These are phyloP conservation scores for Trachurus trachurus DNA, from an alignment of 2,797 vertebrate genomes.

Conservation along the genomic window DNA sequence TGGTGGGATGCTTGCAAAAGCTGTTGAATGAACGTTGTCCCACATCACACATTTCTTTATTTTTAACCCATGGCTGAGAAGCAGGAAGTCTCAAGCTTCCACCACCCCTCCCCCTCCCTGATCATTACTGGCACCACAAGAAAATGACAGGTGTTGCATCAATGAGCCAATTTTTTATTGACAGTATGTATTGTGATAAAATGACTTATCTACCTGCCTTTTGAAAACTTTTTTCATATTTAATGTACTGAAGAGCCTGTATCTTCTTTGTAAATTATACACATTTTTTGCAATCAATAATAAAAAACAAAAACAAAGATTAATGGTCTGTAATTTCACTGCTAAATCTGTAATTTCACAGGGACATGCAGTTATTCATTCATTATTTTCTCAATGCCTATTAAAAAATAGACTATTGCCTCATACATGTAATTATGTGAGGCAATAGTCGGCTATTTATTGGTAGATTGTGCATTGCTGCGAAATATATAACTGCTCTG, in stretches of 20 bases:
- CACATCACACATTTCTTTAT: constrained; percentile 31
- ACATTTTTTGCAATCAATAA: constrained; percentile 83
- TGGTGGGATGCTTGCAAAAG: constrained; percentile 24
- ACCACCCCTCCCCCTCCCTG: constrained; percentile 8
- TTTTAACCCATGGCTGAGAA: constrained; percentile 51
- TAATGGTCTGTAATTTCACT: not conserved
- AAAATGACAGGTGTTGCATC: constrained; percentile 76
- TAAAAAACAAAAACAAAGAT: constrained; percentile 55
- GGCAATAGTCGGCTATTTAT: too few species aligned
- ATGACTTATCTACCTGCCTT: constrained; percentile 73
- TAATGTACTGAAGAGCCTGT: constrained; percentile 78
- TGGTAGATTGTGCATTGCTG: too few species aligned
- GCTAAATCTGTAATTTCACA: not conserved
- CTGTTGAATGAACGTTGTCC: constrained; percentile 61
- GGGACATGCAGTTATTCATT: not conserved
- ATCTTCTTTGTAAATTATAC: constrained; percentile 79
- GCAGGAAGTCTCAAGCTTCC: constrained; percentile 28
- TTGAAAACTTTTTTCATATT: constrained; percentile 79
- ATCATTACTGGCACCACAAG: constrained; percentile 57
- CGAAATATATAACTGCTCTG: too few species aligned
- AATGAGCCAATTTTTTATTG: constrained; percentile 85
- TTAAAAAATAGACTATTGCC: not conserved
- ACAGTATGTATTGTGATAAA: constrained; percentile 72
- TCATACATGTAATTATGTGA: too few species aligned
- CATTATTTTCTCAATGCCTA: not conserved